Evolutionary conservation across 2,113 vertebrate species (phyloP).

Genomic region (Mixornis gularis): DNA sequence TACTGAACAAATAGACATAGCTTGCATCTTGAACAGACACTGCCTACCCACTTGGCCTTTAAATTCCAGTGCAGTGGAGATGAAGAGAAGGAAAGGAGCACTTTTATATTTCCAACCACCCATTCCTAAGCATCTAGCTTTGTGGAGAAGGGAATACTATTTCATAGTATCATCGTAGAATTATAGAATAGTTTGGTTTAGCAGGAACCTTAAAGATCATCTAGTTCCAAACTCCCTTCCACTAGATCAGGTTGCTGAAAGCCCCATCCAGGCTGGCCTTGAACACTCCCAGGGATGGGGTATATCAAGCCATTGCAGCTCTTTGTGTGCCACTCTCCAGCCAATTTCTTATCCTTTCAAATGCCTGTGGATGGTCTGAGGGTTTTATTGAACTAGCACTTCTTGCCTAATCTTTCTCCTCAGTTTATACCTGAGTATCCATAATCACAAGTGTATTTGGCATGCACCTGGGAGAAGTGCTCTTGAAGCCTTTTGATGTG

Average conservation of each 20-base stretch:
- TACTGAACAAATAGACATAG: not conserved
- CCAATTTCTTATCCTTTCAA: not conserved
- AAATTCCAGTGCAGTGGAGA: not conserved
- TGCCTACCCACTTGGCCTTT: not conserved
- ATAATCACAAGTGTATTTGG: not conserved
- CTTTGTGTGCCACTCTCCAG: not conserved
- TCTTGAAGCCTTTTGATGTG: constrained; percentile 33
- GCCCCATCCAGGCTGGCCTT: not conserved
- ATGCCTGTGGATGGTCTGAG: not conserved
- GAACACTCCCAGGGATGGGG: not conserved
- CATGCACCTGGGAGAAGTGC: not conserved
- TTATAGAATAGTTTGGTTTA: not conserved
- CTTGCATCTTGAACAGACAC: not conserved
- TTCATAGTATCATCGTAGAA: not conserved
- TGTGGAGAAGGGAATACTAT: not conserved
- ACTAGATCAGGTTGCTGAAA: not conserved
- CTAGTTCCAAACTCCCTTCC: not conserved
- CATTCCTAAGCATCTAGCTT: not conserved
- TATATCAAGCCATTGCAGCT: not conserved
- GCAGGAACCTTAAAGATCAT: not conserved
- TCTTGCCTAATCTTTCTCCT: not conserved
- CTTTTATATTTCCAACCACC: not conserved
- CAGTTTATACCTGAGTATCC: not conserved
- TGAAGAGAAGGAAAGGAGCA: not conserved
- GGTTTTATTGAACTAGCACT: not conserved